A percentile compares a stretch with the other conserved stretches of the same genome.
These are phyloP conservation scores for Carapus acus DNA, from an alignment of 2,797 vertebrate species.

Conservation along the genomic window DNA sequence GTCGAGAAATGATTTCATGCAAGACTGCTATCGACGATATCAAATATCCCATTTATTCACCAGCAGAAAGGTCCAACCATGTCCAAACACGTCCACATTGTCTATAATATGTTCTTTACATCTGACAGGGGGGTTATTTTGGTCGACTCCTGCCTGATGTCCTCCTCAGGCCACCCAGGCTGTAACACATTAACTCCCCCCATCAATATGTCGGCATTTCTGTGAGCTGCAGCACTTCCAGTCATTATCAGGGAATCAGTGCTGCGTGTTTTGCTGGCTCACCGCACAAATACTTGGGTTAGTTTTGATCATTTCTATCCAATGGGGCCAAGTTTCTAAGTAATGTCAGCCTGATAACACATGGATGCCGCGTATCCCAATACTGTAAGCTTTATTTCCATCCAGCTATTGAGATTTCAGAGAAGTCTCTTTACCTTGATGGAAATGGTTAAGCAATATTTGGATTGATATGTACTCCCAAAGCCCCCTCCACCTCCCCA, in stretches of 20 bases:
- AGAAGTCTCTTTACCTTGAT: too few relatives aligned
- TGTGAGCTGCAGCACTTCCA: constrained; percentile 7
- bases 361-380: constrained; percentile 10
- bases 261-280: constrained; percentile 3
- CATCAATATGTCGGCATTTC: background rate
- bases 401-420: constrained; percentile 9
- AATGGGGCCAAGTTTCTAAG: constrained; percentile 31
- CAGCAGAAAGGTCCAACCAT: background rate
- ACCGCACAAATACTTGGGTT: constrained; percentile 1
- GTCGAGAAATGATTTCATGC: too few relatives aligned
- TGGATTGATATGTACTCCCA: too few relatives aligned
- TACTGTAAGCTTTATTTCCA: constrained; percentile 15
- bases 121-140: background rate
- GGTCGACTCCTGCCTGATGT: background rate
- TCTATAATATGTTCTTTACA: background rate
- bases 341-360: constrained; percentile 2
- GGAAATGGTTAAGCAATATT: too few relatives aligned
- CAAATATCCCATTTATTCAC: too few relatives aligned
- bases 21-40: too few relatives aligned
- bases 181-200: background rate
- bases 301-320: constrained; percentile 33
- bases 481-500: too few relatives aligned
- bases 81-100: background rate
- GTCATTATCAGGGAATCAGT: background rate
- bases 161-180: constrained; percentile 12